A percentile compares a stretch with the other conserved stretches of the same genome.
Conservation (phyloP, 2,113 vertebrate species). For the Calidris pugnax region DNA sequence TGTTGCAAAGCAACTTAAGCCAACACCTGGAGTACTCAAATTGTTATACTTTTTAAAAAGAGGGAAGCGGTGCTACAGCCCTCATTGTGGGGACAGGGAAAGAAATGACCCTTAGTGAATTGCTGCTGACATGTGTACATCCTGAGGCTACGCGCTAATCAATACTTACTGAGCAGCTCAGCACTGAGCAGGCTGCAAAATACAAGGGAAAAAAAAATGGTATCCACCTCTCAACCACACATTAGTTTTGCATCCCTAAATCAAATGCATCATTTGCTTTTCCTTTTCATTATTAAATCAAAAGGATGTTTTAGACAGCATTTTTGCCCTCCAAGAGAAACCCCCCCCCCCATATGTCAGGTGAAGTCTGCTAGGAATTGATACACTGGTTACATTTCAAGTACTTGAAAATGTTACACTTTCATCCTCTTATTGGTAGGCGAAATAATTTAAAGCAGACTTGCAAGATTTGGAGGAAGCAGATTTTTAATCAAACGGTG, state of each 20-base stretch:
- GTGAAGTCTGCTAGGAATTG: not conserved
- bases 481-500: not conserved
- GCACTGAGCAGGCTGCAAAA: not conserved
- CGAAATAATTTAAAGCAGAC: not conserved
- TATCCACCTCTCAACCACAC: not conserved
- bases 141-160: not conserved
- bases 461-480: not conserved
- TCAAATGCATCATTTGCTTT: not conserved
- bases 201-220: not conserved
- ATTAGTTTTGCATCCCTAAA: not conserved
- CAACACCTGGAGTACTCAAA: not conserved
- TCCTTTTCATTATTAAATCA: not conserved
- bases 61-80: not conserved
- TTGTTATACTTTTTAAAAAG: not conserved
- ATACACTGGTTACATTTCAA: not conserved
- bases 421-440: not conserved
- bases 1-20: not conserved
- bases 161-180: conserved; percentile 17
- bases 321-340: not conserved
- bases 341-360: not conserved
- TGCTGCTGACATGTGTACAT: not conserved
- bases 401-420: not conserved
- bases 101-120: conserved; percentile 14
- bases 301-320: not conserved
- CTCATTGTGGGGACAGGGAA: not conserved